Percentiles rank a stretch among this genome's conserved stretches.
Evolutionary conservation across 2,797 vertebrate genomes (phyloP).

Genomic region (Amblyraja radiata): DNA sequence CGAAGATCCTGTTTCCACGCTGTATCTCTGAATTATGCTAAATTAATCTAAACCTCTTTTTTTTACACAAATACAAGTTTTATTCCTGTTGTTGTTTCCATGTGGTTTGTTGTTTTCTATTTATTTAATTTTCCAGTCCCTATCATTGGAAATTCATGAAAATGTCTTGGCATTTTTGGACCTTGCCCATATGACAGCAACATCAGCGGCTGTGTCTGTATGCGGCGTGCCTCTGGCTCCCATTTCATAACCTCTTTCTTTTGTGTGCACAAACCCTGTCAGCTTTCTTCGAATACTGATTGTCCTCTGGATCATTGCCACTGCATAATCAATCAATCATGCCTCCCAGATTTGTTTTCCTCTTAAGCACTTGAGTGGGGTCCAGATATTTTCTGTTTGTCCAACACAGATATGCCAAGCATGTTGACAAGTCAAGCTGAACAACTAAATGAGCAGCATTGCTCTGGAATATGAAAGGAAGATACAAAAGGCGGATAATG

Average conservation of each 20-base stretch:
- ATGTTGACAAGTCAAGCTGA: constrained; percentile 30
- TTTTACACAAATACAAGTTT: neutral
- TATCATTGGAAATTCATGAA: neutral
- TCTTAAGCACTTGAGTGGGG: constrained; percentile 45
- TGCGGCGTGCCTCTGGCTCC: constrained; percentile 39
- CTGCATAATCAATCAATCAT: constrained; percentile 36
- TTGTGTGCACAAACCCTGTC: neutral
- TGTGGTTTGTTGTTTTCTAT: too few species aligned
- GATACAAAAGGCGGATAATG: constrained; percentile 27
- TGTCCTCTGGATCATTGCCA: constrained; percentile 25
- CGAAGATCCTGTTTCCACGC: too few species aligned
- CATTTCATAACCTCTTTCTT: constrained; percentile 44
- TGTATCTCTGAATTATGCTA: too few species aligned
- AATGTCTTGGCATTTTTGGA: neutral
- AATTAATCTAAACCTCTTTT: neutral
- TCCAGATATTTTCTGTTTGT: constrained; percentile 42
- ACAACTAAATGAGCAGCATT: constrained; percentile 35
- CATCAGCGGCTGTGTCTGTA: constrained; percentile 38
- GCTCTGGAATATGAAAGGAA: constrained; percentile 19
- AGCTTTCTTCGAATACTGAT: constrained; percentile 39
- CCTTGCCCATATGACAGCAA: neutral
- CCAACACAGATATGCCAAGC: constrained; percentile 14
- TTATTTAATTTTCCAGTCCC: neutral
- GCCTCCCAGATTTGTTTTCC: constrained; percentile 47
- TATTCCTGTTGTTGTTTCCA: neutral